Conservation (phyloP, 2,113 vertebrate species). For the Psammodynastes pulverulentus region DNA sequence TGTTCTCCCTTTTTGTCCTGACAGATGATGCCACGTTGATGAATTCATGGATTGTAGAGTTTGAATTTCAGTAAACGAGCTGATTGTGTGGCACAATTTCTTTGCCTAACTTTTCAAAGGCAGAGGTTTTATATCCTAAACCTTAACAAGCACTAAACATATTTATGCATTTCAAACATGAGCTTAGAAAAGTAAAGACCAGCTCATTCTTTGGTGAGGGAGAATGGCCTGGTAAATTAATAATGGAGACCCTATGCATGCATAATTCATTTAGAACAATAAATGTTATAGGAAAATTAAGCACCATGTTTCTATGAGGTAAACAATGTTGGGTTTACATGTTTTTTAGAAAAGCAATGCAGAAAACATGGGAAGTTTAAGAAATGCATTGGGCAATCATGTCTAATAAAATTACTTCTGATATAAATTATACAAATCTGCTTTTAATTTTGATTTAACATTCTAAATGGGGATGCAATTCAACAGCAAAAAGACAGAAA, state of each 20-base stretch:
- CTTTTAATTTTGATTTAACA: not conserved
- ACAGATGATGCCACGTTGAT: not conserved
- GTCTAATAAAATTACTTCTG: not conserved
- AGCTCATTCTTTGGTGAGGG: not conserved
- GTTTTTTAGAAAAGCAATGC: not conserved
- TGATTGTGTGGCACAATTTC: not conserved
- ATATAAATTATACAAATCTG: not conserved
- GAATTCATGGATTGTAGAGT: not conserved
- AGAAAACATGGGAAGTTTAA: not conserved
- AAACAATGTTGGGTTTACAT: not conserved
- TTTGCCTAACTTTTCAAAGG: not conserved
- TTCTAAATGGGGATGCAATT: not conserved
- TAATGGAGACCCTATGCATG: not conserved
- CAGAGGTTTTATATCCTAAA: not conserved
- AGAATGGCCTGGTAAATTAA: not conserved
- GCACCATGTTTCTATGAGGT: not conserved
- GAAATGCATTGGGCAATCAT: not conserved
- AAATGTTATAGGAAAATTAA: not conserved
- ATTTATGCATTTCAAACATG: not conserved
- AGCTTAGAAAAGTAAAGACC: not conserved
- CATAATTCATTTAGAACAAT: not conserved
- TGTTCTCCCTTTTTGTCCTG: not conserved
- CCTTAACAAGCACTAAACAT: not conserved
- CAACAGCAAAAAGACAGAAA: not conserved
- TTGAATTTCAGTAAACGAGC: not conserved